Evolutionary conservation across 2,113 vertebrate genomes (phyloP).

Genomic region (cattle (Bos taurus)): ARS-UCD2.0 NC_037334.1:102140001-102140500

Average conservation of each 20-base stretch:
- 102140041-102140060: neutral
- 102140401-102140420: neutral
- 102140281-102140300: neutral
- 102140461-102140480: neutral
- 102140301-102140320: neutral
- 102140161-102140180: neutral
- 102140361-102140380: neutral
- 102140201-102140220: neutral
- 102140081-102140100: neutral
- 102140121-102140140: neutral
- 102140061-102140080: neutral
- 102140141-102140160: neutral
- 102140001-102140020: neutral
- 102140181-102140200: neutral
- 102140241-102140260: neutral
- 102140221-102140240: neutral
- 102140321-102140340: neutral
- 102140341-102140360: neutral
- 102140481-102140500: neutral
- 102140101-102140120: neutral
- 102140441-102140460: neutral
- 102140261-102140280: neutral
- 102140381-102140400: neutral
- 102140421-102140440: neutral
- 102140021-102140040: neutral